These are phyloP conservation scores for Simalia tracyae DNA, from an alignment of 2,797 vertebrate species.

Conservation along the genomic window DNA sequence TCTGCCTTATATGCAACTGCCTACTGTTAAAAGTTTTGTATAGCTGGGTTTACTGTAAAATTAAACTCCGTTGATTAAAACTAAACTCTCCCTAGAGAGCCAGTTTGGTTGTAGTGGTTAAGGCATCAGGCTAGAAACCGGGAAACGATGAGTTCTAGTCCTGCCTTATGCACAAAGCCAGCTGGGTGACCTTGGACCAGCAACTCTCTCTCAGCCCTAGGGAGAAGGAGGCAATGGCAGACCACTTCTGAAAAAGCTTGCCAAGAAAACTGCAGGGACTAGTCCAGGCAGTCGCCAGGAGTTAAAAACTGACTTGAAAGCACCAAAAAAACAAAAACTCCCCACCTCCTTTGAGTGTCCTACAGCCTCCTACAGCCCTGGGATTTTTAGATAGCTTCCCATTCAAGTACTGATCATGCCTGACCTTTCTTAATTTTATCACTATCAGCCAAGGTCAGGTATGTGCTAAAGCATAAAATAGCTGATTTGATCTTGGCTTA, in stretches of 20 bases:
- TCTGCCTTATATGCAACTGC: not conserved
- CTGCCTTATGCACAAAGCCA: not conserved
- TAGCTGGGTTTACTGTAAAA: not conserved
- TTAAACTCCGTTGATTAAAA: not conserved
- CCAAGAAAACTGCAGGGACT: not conserved
- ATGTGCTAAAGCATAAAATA: not conserved
- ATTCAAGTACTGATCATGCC: not conserved
- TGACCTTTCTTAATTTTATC: not conserved
- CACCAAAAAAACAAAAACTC: not conserved
- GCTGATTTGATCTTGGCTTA: not conserved
- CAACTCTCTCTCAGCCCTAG: not conserved
- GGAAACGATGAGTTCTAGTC: not conserved
- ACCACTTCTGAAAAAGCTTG: not conserved
- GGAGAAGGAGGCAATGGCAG: not conserved
- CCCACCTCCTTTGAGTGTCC: too few relatives aligned
- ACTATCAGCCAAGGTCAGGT: not conserved
- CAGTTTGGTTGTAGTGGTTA: not conserved
- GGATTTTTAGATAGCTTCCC: not conserved
- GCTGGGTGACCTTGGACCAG: not conserved
- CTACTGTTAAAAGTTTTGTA: too few relatives aligned
- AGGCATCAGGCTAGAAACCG: not conserved
- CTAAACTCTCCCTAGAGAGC: not conserved
- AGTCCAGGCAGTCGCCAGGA: not conserved
- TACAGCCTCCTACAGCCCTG: not conserved
- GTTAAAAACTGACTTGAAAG: not conserved